Evolutionary conservation across 2,797 vertebrate species (phyloP).

Genomic region (Notamacropus eugenii): DNA sequence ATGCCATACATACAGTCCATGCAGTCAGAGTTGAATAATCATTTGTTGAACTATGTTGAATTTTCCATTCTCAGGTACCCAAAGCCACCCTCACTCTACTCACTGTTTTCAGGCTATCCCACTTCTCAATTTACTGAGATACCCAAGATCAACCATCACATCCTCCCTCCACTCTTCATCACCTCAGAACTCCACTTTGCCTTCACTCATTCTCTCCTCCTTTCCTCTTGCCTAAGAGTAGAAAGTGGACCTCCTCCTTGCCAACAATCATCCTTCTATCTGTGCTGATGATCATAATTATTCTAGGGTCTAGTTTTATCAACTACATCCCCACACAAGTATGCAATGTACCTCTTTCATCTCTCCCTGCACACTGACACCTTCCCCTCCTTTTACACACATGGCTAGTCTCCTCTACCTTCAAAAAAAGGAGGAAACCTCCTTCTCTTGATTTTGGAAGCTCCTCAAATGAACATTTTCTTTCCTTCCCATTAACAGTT

Average conservation of each 20-base stretch:
- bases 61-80: not conserved
- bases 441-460: not conserved
- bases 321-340: not conserved
- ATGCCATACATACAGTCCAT: not conserved
- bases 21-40: not conserved
- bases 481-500: slow-evolving; percentile 27
- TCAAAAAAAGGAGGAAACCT: not conserved
- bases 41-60: not conserved
- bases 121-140: too few relatives aligned
- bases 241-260: too few relatives aligned
- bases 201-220: too few relatives aligned
- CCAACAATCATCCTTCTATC: not conserved
- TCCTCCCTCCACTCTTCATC: too few relatives aligned
- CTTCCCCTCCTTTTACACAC: not conserved
- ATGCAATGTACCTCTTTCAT: slow-evolving; percentile 4
- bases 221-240: too few relatives aligned
- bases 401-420: not conserved
- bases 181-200: too few relatives aligned
- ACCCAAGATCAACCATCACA: too few relatives aligned
- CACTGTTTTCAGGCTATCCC: not conserved
- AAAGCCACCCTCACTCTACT: not conserved
- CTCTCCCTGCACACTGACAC: not conserved
- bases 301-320: not conserved
- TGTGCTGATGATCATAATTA: not conserved
- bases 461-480: not conserved